Evolutionary conservation across 2,797 vertebrate genomes (phyloP).

Genomic region (Chelidonichthys spinosus): DNA sequence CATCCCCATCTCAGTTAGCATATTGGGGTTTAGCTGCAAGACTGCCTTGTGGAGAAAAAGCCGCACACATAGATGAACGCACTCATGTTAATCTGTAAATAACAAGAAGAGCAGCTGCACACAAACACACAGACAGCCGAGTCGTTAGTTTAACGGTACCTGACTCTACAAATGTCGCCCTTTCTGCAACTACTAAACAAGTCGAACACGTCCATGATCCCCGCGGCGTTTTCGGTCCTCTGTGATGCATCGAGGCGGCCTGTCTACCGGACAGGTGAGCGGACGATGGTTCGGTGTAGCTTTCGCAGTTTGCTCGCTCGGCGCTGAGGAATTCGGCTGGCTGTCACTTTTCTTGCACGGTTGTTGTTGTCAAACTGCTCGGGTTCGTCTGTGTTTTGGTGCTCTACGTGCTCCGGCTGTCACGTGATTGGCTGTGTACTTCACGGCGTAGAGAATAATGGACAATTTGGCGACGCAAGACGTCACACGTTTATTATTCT

Average conservation of each 20-base stretch:
- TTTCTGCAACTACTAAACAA: slow-evolving; percentile 95
- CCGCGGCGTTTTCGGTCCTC: slow-evolving; percentile 78
- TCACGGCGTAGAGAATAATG: not conserved
- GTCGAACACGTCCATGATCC: slow-evolving; percentile 91
- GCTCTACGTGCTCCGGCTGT: not conserved
- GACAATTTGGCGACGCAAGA: accelerated
- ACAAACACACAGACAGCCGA: not conserved
- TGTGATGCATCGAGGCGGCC: slow-evolving; percentile 86
- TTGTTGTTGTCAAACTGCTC: slow-evolving; percentile 59
- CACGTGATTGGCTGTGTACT: slow-evolving; percentile 59
- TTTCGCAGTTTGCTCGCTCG: slow-evolving; percentile 13
- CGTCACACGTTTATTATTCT: not conserved
- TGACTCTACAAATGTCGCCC: slow-evolving; percentile 94
- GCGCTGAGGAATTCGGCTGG: slow-evolving; percentile 3
- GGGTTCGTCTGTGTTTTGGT: slow-evolving; percentile 48
- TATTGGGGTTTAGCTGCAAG: not conserved
- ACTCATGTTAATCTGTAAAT: too few relatives aligned
- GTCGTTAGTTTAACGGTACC: slow-evolving; percentile 78
- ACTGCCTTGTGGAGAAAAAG: not conserved
- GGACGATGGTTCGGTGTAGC: not conserved
- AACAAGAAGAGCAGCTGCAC: not conserved
- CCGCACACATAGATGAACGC: not conserved
- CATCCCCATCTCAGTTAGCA: not conserved
- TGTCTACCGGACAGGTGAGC: slow-evolving; percentile 74
- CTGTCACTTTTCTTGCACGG: not conserved